These are phyloP conservation scores for Neolamprologus sp. DNA, from an alignment of 2,113 vertebrate species.

Conservation along the genomic window DNA sequence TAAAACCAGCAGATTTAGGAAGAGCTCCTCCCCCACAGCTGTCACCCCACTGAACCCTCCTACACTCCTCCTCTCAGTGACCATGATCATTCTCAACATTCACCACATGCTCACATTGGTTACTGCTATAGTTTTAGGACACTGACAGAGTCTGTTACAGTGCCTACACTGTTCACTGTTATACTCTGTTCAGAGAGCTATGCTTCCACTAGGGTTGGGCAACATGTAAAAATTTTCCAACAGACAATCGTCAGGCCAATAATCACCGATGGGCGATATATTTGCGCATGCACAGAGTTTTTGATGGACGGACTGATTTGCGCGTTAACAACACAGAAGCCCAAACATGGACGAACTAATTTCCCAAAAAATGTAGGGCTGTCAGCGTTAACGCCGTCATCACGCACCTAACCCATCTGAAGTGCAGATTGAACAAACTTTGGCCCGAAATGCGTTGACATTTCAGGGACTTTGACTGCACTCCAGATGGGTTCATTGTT, in stretches of 20 bases:
- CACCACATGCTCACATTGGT: not conserved
- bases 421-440: fast-evolving
- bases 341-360: not conserved
- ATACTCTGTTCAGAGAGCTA: not conserved
- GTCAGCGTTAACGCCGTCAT: not conserved
- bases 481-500: not conserved
- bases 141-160: not conserved
- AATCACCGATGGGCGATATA: not conserved
- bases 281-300: not conserved
- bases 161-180: not conserved
- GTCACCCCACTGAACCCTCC: fast-evolving
- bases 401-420: not conserved
- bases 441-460: not conserved
- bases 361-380: not conserved
- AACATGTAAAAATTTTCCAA: not conserved
- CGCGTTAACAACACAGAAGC: not conserved
- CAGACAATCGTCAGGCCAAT: not conserved
- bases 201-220: not conserved
- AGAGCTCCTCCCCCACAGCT: not conserved
- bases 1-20: not conserved
- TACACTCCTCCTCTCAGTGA: not conserved
- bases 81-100: not conserved
- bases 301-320: not conserved
- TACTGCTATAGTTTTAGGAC: not conserved
- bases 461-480: not conserved